Evolutionary conservation across 2,797 vertebrate genomes (phyloP).

Genomic region (Gambelia wislizenii): DNA sequence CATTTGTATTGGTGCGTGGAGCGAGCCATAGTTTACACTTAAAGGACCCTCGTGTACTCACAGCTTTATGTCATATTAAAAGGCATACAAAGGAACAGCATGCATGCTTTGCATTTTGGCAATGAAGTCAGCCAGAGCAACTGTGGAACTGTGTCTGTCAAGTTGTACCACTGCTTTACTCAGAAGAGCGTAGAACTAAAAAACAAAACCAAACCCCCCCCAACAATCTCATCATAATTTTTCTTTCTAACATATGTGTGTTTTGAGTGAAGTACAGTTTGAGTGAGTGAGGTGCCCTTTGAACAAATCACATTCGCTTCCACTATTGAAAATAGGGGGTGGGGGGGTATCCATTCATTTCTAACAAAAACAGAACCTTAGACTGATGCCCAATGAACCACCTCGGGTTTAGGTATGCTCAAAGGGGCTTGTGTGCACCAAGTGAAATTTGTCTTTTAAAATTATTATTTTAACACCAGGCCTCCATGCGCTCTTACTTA

Average conservation of each 20-base stretch:
- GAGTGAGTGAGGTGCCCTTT: background rate
- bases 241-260: background rate
- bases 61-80: slow-evolving; percentile 67
- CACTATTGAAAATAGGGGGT: background rate
- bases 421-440: background rate
- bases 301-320: background rate
- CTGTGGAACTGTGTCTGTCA: slow-evolving; percentile 52
- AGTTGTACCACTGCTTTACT: slow-evolving; percentile 8
- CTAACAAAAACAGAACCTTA: background rate
- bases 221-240: background rate
- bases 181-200: slow-evolving; percentile 12
- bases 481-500: background rate
- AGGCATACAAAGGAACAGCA: slow-evolving; percentile 55
- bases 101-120: slow-evolving; percentile 66
- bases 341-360: too few relatives aligned
- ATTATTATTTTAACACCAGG: background rate
- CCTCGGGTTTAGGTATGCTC: background rate
- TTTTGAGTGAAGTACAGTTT: background rate
- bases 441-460: background rate
- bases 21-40: slow-evolving; percentile 55
- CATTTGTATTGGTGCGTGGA: slow-evolving; percentile 72
- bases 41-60: slow-evolving; percentile 56
- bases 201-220: too few relatives aligned
- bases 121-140: slow-evolving; percentile 32
- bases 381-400: background rate